Base-by-base conservation (phyloP, 1,140 invertebrate species). In the Drosophila triauraria region DNA sequence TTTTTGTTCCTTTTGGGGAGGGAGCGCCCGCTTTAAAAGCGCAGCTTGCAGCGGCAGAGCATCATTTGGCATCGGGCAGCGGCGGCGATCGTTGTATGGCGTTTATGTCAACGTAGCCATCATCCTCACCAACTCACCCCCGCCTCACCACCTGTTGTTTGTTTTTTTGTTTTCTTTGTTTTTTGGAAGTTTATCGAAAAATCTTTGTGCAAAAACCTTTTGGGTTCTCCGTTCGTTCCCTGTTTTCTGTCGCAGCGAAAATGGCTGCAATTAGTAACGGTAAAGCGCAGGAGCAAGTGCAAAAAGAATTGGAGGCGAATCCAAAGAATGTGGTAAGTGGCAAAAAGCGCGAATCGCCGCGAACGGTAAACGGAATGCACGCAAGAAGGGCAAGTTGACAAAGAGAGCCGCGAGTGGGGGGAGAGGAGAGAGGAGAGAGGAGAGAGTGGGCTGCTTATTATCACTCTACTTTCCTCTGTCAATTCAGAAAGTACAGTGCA, bases 401-500 rank as follows among this genome's bases (percentile, higher is more conserved):
- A 35, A 40, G 25, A 48, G 12, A 40, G 27, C 35, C 20, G 27
- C 27, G 35, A 20, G 27, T n/a, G 23, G 9, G 35, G 51, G 35
- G 51, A 17, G 40, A 4, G 38, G 40, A 48, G 43, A 43, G 13
- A 47, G 59, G n/a, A n/a, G 51, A 17, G 40, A 4, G 38, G 40
- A 48, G 43, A 43, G 13, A 47, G 59, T 15, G 15, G 20, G 43
- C 35, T 46, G 40, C 48, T 57, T 56, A 58, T 77, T 77, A 75
- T 81, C 77, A 77, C 72, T 74, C 74, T 78, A 77, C 72, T 74
- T 81, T 81, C 64, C 46, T 61, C 47, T 53, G 78, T 40, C 69
- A 71, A 79, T 86, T 75, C 69, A 68, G 78, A 86, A 85, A 85
- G 82, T 84, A 61, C 64, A 40, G 67, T 70, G 40, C 38, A 23